A percentile compares a stretch with the other conserved stretches of the same genome.
These are phyloP conservation scores for Globodera rostochiensis DNA, from an alignment of 1,140 invertebrate species.

Conservation along the genomic window DNA sequence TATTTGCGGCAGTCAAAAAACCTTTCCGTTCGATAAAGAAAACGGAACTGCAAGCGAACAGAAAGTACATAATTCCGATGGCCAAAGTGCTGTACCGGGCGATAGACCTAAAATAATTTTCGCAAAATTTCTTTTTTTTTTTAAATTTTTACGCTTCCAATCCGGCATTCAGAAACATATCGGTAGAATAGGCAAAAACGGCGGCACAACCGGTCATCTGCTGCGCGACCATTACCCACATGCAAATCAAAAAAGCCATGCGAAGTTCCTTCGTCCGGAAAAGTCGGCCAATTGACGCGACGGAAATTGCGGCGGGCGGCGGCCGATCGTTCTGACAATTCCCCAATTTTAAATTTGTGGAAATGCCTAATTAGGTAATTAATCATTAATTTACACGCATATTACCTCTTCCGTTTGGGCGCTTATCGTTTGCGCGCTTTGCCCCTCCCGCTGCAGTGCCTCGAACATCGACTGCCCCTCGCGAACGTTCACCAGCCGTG, in stretches of 20 bases:
- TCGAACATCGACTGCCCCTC: constrained; percentile 49
- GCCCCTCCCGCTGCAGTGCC: constrained; percentile 21
- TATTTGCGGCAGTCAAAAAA: neutral
- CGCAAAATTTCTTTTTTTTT: neutral
- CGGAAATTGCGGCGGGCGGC: neutral
- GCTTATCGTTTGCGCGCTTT: neutral
- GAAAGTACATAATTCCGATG: constrained; percentile 61
- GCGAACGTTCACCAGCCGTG: constrained; percentile 42
- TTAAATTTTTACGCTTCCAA: constrained; percentile 39
- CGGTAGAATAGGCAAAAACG: constrained; percentile 61
- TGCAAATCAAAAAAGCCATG: constrained; percentile 48
- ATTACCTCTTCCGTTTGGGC: neutral
- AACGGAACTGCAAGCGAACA: constrained; percentile 58
- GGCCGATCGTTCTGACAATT: neutral
- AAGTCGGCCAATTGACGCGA: constrained; percentile 44
- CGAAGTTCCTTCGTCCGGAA: constrained; percentile 50
- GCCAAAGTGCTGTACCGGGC: constrained; percentile 57
- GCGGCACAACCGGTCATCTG: constrained; percentile 64
- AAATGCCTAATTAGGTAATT: neutral
- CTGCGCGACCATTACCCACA: constrained; percentile 62
- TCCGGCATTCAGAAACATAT: constrained; percentile 60
- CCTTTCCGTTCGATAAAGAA: constrained; percentile 57
- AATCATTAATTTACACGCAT: neutral
- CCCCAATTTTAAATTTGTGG: too few relatives aligned
- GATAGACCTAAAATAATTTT: constrained; percentile 27